A percentile compares a stretch with the other conserved stretches of the same genome.
Conservation (phyloP, 1,140 invertebrate genomes). For the Colletes gigas region DNA sequence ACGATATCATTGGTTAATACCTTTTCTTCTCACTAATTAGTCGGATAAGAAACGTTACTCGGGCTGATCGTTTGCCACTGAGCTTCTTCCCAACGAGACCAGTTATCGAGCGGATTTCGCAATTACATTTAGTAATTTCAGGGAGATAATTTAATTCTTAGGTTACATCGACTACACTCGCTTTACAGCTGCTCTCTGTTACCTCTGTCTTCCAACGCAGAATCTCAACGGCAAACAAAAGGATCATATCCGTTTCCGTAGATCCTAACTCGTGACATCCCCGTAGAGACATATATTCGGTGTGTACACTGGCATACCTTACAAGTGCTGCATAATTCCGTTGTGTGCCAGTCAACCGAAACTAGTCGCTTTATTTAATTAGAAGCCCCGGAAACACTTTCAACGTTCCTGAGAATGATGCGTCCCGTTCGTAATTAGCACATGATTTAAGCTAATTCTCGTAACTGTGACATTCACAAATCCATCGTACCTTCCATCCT, state of each 20-base stretch:
- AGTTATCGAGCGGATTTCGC: too few relatives aligned
- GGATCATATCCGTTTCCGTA: constrained; percentile 43
- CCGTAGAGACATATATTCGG: constrained; percentile 23
- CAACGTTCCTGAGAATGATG: background rate
- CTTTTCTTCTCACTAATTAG: too few relatives aligned
- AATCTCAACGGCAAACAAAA: constrained; percentile 49
- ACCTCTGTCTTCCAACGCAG: constrained; percentile 4
- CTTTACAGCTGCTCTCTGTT: constrained; percentile 33
- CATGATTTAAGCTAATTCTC: background rate
- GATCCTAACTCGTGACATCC: constrained; percentile 38
- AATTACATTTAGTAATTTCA: constrained; percentile 4
- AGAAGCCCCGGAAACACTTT: constrained; percentile 8
- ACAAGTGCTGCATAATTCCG: constrained; percentile 32
- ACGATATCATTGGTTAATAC: too few relatives aligned
- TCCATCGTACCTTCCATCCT: too few relatives aligned
- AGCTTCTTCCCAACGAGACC: background rate
- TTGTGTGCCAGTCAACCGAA: constrained; percentile 41
- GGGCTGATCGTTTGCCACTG: too few relatives aligned
- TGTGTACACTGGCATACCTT: constrained; percentile 15
- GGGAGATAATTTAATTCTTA: constrained; percentile 37
- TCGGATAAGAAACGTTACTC: too few relatives aligned
- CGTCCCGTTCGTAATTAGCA: background rate
- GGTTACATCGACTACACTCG: constrained; percentile 19
- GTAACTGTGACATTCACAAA: background rate
- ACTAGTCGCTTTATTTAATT: constrained; percentile 45